These are phyloP conservation scores for Xenus cinereus DNA, from an alignment of 2,113 vertebrate genomes.

Conservation along the genomic window DNA sequence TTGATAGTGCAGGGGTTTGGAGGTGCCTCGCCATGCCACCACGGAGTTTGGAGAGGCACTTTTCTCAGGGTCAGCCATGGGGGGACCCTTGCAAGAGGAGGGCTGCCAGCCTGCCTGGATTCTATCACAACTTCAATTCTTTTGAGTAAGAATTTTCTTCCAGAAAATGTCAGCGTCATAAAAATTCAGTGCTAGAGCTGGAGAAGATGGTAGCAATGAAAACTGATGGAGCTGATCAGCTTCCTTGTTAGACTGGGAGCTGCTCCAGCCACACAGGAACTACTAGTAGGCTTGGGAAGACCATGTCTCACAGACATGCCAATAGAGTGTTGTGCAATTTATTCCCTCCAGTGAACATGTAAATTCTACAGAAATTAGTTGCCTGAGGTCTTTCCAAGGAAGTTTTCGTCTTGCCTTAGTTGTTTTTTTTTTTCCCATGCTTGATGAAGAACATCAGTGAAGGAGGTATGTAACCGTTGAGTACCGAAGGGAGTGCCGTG, in stretches of 20 bases:
- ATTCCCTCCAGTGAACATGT: not conserved
- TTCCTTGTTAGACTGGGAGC: not conserved
- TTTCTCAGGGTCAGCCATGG: not conserved
- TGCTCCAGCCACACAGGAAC: not conserved
- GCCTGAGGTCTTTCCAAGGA: not conserved
- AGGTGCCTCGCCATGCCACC: not conserved
- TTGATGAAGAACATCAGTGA: not conserved
- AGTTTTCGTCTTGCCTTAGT: not conserved
- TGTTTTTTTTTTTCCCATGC: not conserved
- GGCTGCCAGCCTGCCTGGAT: not conserved
- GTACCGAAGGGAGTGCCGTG: not conserved
- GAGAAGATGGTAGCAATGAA: not conserved
- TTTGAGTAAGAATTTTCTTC: not conserved
- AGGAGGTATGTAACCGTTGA: not conserved
- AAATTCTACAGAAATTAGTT: conserved; percentile 16
- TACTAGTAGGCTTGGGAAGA: not conserved
- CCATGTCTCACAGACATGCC: not conserved
- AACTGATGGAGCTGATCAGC: not conserved
- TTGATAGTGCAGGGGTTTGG: not conserved
- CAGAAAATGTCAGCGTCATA: not conserved
- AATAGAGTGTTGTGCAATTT: not conserved
- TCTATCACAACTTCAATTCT: not conserved
- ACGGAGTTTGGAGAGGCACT: not conserved
- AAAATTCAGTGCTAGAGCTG: not conserved
- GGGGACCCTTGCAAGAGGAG: not conserved